Conservation (phyloP, 2,888 invertebrate genomes). For the Geotrupes spiniger region DNA sequence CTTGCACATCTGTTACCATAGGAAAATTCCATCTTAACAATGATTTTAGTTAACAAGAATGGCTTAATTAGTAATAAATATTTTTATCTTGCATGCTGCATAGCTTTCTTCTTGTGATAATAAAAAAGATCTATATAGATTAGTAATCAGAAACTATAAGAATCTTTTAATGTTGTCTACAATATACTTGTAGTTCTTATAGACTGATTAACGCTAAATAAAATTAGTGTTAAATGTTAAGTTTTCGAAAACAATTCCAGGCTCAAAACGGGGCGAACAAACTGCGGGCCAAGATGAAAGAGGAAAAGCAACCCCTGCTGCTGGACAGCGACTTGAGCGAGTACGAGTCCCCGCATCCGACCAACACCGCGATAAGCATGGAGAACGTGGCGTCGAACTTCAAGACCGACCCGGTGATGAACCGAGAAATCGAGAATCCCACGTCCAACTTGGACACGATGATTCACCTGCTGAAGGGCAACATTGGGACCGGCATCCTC, state of each 20-base stretch:
- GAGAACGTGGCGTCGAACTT: constrained; percentile 34
- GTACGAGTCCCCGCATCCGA: constrained; percentile 23
- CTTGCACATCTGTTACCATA: too few species aligned
- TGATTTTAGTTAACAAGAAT: too few species aligned
- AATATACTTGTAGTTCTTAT: too few species aligned
- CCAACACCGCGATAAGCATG: constrained; percentile 24
- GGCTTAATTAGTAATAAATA: too few species aligned
- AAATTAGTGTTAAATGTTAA: too few species aligned
- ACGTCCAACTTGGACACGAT: constrained; percentile 78
- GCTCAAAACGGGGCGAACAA: constrained; percentile 21
- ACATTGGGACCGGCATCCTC: constrained; percentile 89
- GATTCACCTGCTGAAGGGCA: constrained; percentile 70
- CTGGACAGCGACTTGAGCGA: constrained; percentile 46
- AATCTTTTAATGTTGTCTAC: too few species aligned
- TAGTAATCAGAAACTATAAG: too few species aligned
- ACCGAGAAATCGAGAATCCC: constrained; percentile 71
- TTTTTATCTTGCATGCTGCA: too few species aligned
- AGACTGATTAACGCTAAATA: too few species aligned
- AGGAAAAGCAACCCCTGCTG: constrained; percentile 70
- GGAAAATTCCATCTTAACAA: too few species aligned
- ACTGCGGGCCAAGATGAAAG: constrained; percentile 53
- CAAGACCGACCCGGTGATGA: constrained; percentile 60
- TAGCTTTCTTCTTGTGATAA: too few species aligned
- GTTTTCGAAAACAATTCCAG: constrained; percentile 4
- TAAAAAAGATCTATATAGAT: too few species aligned